A percentile compares a stretch with the other conserved stretches of the same genome.
These are phyloP conservation scores for Bombus terrestris DNA, from an alignment of 1,140 invertebrate genomes.

Conservation along the genomic window DNA sequence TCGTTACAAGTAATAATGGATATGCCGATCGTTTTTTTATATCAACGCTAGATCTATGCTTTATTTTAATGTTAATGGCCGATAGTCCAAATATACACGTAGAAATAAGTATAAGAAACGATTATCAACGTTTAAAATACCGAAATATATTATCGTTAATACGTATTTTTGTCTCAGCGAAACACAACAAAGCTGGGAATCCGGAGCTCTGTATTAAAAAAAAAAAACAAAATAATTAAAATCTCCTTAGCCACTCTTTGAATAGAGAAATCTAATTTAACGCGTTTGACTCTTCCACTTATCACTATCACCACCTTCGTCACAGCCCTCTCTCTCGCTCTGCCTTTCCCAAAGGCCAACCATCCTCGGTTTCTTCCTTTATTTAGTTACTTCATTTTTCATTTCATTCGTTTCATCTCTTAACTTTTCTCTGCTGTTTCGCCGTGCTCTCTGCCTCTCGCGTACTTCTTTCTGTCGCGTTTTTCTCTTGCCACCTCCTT, in stretches of 20 bases:
- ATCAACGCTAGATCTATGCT: no score
- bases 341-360: constrained; percentile 5
- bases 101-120: no score
- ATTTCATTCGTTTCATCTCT: neutral
- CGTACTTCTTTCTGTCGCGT: neutral
- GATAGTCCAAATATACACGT: no score
- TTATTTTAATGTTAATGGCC: no score
- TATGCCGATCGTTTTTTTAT: no score
- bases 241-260: neutral
- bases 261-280: constrained; percentile 4
- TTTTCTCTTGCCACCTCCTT: constrained; percentile 47
- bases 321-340: constrained; percentile 3
- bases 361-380: neutral
- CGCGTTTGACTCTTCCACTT: constrained; percentile 1
- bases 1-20: no score
- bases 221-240: neutral
- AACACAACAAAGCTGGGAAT: no score
- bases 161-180: no score
- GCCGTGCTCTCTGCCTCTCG: no score
- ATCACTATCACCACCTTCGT: constrained; percentile 45
- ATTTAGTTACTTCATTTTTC: neutral
- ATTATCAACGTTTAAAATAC: no score
- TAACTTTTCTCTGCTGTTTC: neutral
- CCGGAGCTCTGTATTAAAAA: no score
- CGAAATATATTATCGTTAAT: no score